Conservation (phyloP, 92 coral and sea anemone species). For the Siderastrea siderea region DNA sequence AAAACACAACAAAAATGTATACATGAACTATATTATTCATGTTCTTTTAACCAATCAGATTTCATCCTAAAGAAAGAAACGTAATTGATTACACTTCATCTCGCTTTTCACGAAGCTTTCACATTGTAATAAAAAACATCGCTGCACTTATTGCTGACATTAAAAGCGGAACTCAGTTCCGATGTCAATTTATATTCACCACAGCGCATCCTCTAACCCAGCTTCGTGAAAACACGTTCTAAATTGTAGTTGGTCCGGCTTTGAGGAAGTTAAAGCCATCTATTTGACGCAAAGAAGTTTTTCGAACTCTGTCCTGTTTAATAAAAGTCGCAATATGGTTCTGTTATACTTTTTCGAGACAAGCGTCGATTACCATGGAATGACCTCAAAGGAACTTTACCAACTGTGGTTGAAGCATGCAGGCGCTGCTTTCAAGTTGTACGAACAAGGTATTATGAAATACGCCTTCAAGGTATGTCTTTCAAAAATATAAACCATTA, state of each 20-base stretch:
- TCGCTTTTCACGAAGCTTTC: not conserved
- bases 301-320: not conserved
- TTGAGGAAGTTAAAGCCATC: not conserved
- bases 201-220: not conserved
- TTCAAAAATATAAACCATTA: not conserved
- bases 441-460: conserved; percentile 50
- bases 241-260: not conserved
- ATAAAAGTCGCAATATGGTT: conserved; percentile 22
- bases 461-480: conserved; percentile 66
- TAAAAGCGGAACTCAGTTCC: not conserved
- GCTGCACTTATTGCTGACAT: not conserved
- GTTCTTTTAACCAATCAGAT: conserved; percentile 31
- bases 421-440: conserved; percentile 14
- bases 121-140: not conserved
- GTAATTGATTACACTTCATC: conserved; percentile 9
- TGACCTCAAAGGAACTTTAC: conserved; percentile 57
- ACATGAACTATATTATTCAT: not conserved
- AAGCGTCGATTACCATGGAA: conserved; percentile 58
- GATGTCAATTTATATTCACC: not conserved
- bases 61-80: not conserved
- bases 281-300: not conserved
- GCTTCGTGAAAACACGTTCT: too few species aligned
- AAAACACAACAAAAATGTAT: not conserved
- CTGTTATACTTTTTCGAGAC: conserved; percentile 52
- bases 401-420: conserved; percentile 56